Percentiles rank a stretch among this genome's conserved stretches.
Conservation (phyloP, 92 coral and sea anemone genomes). For the Bergia sp. region DNA sequence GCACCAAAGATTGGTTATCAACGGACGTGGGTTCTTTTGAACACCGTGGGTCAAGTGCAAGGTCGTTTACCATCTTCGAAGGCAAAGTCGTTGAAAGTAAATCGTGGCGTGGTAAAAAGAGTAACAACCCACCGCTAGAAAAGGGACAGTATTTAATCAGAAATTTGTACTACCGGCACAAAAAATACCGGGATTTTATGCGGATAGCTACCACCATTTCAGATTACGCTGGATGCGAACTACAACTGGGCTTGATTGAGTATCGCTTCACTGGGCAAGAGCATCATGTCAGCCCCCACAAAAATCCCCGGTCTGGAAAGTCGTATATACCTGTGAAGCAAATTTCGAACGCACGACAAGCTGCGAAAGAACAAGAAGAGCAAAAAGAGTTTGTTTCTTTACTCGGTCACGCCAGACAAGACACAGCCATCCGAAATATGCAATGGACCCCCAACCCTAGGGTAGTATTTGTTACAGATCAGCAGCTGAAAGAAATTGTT, state of each 20-base stretch:
- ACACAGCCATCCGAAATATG: no score
- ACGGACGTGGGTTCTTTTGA: conserved; percentile 65
- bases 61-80: conserved; percentile 23
- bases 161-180: conserved; percentile 45
- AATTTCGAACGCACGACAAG: conserved; percentile 29
- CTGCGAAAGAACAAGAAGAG: no score
- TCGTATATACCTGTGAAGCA: conserved; percentile 59
- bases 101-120: conserved; percentile 15
- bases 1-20: conserved; percentile 53
- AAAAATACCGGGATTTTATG: conserved; percentile 52
- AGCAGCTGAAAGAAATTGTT: no score
- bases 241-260: conserved; percentile 56
- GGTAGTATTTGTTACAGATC: no score
- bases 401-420: no score
- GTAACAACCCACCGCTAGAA: conserved; percentile 13
- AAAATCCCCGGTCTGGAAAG: conserved; percentile 61
- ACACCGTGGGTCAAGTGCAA: conserved; percentile 51
- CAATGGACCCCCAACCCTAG: no score
- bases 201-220: conserved; percentile 52
- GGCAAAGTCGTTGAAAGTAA: conserved; percentile 41
- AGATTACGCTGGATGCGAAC: conserved; percentile 45
- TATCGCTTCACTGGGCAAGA: conserved; percentile 53
- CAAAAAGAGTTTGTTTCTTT: no score
- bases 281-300: conserved; percentile 72
- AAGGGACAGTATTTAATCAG: conserved; percentile 39